These are phyloP conservation scores for Drosophila azteca DNA, from an alignment of 1,140 invertebrate genomes.

Conservation along the genomic window DNA sequence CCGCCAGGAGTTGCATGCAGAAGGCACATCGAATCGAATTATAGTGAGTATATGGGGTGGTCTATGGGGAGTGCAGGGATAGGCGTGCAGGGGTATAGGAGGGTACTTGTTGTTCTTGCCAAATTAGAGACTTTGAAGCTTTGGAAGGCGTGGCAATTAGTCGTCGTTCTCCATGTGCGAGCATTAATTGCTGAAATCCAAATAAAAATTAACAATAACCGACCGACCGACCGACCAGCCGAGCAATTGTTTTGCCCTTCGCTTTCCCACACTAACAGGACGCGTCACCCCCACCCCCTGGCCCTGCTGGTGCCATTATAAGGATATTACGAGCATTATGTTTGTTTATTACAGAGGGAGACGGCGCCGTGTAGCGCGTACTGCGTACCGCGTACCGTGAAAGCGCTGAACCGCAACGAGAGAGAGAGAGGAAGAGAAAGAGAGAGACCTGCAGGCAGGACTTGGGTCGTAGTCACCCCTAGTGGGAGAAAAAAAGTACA, in stretches of 20 bases:
- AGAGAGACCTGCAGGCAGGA: background rate
- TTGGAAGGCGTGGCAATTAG: constrained; percentile 52
- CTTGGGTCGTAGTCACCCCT: constrained; percentile 31
- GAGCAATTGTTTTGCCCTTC: constrained; percentile 30
- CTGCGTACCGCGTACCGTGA: constrained; percentile 49
- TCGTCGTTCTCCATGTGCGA: constrained; percentile 34
- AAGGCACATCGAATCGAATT: constrained; percentile 13
- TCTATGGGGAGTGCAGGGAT: too few species aligned
- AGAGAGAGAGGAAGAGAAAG: constrained; percentile 9
- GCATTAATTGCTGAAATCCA: constrained; percentile 58
- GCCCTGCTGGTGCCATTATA: constrained; percentile 35
- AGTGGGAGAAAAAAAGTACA: constrained; percentile 54
- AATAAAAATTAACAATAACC: constrained; percentile 65
- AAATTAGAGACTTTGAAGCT: constrained; percentile 25
- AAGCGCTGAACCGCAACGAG: constrained; percentile 71
- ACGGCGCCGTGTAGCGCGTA: constrained; percentile 47
- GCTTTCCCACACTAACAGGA: constrained; percentile 53
- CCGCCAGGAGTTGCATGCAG: constrained; percentile 38
- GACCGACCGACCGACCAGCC: constrained; percentile 1
- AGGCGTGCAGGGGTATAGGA: too few species aligned
- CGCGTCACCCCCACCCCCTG: constrained; percentile 1
- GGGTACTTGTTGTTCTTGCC: too few species aligned
- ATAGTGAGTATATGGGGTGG: too few species aligned
- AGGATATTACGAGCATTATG: constrained; percentile 68
- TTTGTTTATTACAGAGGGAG: constrained; percentile 59